These are phyloP conservation scores for Thripadectes ignobilis DNA, from an alignment of 2,797 vertebrate species.

Conservation along the genomic window DNA sequence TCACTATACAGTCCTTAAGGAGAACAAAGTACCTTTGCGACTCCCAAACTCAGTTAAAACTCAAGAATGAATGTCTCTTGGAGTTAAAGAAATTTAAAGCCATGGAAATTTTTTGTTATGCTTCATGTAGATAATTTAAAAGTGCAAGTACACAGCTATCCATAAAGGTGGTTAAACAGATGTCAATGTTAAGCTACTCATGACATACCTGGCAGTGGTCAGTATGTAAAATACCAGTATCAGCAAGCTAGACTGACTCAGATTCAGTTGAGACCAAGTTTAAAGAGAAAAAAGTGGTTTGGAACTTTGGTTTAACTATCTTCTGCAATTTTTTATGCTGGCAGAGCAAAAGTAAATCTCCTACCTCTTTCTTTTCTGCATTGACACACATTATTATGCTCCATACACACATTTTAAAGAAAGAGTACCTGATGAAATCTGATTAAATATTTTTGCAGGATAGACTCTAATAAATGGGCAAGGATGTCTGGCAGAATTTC, in stretches of 20 bases:
- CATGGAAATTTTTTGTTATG: not conserved
- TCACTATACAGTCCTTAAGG: not conserved
- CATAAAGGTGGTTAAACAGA: not conserved
- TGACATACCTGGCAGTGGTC: not conserved
- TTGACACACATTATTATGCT: not conserved
- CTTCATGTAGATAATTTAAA: not conserved
- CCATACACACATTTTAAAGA: not conserved
- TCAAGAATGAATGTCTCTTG: not conserved
- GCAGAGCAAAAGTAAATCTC: not conserved
- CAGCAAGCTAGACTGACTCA: not conserved
- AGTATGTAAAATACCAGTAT: not conserved
- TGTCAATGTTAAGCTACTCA: not conserved
- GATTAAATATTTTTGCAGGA: not conserved
- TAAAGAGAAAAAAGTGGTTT: not conserved
- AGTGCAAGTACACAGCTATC: not conserved
- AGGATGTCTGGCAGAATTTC: not conserved
- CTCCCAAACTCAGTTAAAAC: not conserved
- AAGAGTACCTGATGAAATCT: not conserved
- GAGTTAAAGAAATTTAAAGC: not conserved
- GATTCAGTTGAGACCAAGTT: not conserved
- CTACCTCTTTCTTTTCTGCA: not conserved
- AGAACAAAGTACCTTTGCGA: not conserved
- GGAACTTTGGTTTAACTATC: not conserved
- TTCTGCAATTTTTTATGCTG: not conserved
- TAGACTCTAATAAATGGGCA: not conserved